Evolutionary conservation across 2,797 vertebrate species (phyloP), one percentile per base, ranked within the genome.

Genomic region (Labeo calbasu): DNA sequence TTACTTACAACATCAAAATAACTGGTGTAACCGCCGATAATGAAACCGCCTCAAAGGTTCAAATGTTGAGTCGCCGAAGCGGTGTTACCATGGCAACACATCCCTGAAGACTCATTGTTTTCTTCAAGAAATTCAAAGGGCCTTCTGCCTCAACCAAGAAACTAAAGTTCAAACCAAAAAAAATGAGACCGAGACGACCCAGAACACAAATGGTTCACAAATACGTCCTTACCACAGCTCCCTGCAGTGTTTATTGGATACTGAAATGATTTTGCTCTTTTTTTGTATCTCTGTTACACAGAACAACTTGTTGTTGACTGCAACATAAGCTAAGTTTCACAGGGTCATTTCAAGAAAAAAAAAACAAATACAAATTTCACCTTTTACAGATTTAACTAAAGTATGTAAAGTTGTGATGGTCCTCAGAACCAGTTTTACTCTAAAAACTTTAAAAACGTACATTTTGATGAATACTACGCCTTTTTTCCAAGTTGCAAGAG

Each of bases 101-200:
- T 81, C 46, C 25, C 32, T 71, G 53, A 48, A 40, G 79, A 48
- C 50, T 32, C 23, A 28, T 81, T 69, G 51, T 69, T 81, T 59
- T 81, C 68, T 46, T 71, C 66, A 19, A 32, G 23, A 81, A 40
- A 25, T 51, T 55, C 66, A 57, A 46, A 81, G 36, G 36, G n/a
- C 4, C 17, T 51, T 51, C 77, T 51, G 11, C 3, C 15, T 79
- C 14, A 81, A 59, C 32, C 53, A 71, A 46, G 15, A 71, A 71
- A 57, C 50, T 57, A 68, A 80, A 69, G 48, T 69, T 80, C 78
- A 69, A 50, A 53, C 23, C 61, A 55, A 80, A 70, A 43, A 43
- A 51, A 13, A 70, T 68, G 12, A 69, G 15, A 57, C 65, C 6
- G 4, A 80, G n/a, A 40, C 28, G 65, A 43, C 50, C 77, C 32